phyloP scores from a whole-genome alignment of 2,113 vertebrate genomes.

The Ophthalmotilapia sp. region DNA sequence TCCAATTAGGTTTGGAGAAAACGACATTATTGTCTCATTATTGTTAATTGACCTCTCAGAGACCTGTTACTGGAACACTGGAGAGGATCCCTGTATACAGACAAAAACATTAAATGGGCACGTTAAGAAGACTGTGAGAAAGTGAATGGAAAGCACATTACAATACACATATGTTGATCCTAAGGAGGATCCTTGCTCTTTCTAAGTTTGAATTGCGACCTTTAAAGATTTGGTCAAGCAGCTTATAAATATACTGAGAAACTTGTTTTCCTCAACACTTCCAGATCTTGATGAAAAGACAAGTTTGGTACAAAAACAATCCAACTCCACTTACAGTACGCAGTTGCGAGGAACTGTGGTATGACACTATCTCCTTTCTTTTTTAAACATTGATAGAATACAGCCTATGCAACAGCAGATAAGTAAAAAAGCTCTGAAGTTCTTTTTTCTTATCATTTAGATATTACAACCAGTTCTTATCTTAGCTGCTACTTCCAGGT shows the following conservation, averaged over 20 bases:
- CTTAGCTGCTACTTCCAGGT: neutral
- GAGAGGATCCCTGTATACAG: slow-evolving; percentile 62
- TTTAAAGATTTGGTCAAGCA: slow-evolving; percentile 19
- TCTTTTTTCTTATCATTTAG: neutral
- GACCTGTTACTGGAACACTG: slow-evolving; percentile 72
- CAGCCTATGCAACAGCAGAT: neutral
- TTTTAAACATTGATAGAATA: neutral
- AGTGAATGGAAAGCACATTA: slow-evolving; percentile 42
- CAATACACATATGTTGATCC: slow-evolving; percentile 7
- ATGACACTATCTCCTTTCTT: neutral
- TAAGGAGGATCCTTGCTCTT: neutral
- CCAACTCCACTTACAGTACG: neutral
- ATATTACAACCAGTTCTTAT: neutral
- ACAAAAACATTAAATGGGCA: slow-evolving; percentile 61
- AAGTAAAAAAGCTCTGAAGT: neutral
- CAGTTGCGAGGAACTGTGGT: neutral
- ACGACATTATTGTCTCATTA: slow-evolving; percentile 74
- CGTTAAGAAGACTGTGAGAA: slow-evolving; percentile 35
- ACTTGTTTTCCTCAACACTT: neutral
- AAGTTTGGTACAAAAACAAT: neutral
- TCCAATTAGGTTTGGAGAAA: slow-evolving; percentile 65
- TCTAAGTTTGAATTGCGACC: neutral
- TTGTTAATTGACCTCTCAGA: slow-evolving; percentile 72
- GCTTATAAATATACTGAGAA: neutral
- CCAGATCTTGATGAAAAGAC: neutral